These are phyloP conservation scores for Anoplopoma fimbria DNA, from an alignment of 2,113 vertebrate genomes.

Conservation along the genomic window DNA sequence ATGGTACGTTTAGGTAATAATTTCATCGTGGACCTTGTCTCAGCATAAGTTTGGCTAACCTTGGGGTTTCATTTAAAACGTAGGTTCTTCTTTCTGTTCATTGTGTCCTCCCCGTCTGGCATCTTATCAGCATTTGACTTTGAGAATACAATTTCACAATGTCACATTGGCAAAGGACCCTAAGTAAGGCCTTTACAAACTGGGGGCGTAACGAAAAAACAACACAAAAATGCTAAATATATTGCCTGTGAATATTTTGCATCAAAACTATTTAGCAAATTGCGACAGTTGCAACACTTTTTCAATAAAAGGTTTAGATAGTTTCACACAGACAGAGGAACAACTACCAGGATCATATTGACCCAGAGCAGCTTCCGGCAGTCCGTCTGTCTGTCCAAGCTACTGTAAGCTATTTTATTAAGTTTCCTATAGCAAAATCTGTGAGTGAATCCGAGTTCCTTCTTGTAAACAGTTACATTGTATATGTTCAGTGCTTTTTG, in stretches of 20 bases:
- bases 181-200: background rate
- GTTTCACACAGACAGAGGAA: background rate
- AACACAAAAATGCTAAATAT: background rate
- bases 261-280: too few relatives aligned
- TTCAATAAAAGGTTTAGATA: background rate
- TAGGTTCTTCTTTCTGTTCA: too few relatives aligned
- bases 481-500: background rate
- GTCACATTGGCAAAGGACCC: background rate
- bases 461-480: background rate
- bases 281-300: background rate
- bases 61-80: background rate
- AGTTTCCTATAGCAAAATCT: background rate
- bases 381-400: background rate
- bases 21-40: background rate
- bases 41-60: background rate
- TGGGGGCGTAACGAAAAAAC: background rate
- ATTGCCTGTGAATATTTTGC: too few relatives aligned
- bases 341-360: background rate
- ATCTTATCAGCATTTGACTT: background rate
- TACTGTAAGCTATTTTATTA: background rate
- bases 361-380: background rate
- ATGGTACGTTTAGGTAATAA: background rate
- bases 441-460: background rate
- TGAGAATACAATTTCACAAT: background rate
- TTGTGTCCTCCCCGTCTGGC: background rate